Conservation (phyloP, 2,797 vertebrate genomes). For the Typhlichthys subterraneus region DNA sequence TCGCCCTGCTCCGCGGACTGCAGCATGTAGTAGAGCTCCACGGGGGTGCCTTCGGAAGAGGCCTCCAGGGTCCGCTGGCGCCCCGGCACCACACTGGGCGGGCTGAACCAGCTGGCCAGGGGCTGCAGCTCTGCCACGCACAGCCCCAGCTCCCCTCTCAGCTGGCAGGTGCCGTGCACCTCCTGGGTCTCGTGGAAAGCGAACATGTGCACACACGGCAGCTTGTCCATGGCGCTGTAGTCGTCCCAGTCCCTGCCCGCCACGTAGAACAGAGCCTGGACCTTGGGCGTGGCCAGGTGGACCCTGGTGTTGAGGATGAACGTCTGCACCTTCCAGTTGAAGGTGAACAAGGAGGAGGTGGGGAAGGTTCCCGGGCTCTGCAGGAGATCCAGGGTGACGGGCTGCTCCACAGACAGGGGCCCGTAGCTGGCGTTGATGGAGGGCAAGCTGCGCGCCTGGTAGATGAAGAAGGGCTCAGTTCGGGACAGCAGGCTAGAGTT, state of each 20-base stretch:
- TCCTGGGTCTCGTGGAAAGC: conserved; percentile 87
- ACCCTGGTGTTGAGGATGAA: conserved; percentile 80
- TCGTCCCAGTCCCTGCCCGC: conserved; percentile 85
- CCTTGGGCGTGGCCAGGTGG: conserved; percentile 79
- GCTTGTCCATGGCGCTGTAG: conserved; percentile 79
- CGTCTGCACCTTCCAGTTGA: conserved; percentile 86
- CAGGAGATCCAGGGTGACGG: conserved; percentile 83
- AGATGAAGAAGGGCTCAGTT: conserved; percentile 88
- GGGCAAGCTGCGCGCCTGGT: conserved; percentile 83
- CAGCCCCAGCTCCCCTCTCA: conserved; percentile 78
- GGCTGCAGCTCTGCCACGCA: conserved; percentile 84
- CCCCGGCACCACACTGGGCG: conserved; percentile 80
- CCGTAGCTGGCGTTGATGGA: conserved; percentile 88
- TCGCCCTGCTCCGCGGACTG: conserved; percentile 71
- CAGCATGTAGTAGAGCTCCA: conserved; percentile 84
- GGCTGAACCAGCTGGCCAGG: conserved; percentile 80
- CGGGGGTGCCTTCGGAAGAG: conserved; percentile 75
- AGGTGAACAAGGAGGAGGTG: conserved; percentile 79
- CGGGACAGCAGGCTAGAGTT: conserved; percentile 90
- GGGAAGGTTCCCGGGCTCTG: conserved; percentile 74
- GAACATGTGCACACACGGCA: conserved; percentile 84
- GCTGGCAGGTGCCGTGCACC: conserved; percentile 79
- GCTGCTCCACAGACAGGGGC: conserved; percentile 83
- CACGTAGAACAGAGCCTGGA: conserved; percentile 84
- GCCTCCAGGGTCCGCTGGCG: conserved; percentile 74